A percentile compares a stretch with the other conserved stretches of the same genome.
Conservation (phyloP, 1,140 invertebrate genomes). For the Drosophila repletoides region DNA sequence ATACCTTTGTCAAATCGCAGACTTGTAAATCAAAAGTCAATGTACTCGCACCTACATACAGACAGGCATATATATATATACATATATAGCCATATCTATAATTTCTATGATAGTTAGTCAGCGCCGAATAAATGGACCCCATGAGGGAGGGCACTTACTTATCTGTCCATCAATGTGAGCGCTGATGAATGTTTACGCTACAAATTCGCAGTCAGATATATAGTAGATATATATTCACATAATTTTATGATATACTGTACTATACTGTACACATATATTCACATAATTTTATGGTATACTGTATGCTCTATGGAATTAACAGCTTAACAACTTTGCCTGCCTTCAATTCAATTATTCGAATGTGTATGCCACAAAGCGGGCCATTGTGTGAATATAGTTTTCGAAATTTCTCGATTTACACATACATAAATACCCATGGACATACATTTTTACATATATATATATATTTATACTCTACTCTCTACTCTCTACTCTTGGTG, state of each 20-base stretch:
- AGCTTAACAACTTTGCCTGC: slow-evolving; percentile 65
- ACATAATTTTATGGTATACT: slow-evolving; percentile 14
- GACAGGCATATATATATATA: background rate
- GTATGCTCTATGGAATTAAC: slow-evolving; percentile 18
- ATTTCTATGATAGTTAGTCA: slow-evolving; percentile 28
- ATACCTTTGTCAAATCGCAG: slow-evolving; percentile 28
- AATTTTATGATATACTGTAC: slow-evolving; percentile 14
- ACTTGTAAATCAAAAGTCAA: slow-evolving; percentile 55
- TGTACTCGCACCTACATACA: slow-evolving; percentile 13
- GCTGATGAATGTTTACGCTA: slow-evolving; percentile 54
- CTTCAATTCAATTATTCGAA: slow-evolving; percentile 72
- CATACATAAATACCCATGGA: background rate
- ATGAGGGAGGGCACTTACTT: slow-evolving; percentile 20
- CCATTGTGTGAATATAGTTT: slow-evolving; percentile 61
- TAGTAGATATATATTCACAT: slow-evolving; percentile 20
- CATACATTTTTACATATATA: background rate
- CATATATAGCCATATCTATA: slow-evolving; percentile 2
- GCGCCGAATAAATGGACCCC: slow-evolving; percentile 11
- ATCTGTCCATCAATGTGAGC: slow-evolving; percentile 38
- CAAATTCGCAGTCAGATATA: slow-evolving; percentile 58
- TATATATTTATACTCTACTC: background rate
- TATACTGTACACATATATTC: slow-evolving; percentile 3
- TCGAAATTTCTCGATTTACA: slow-evolving; percentile 52
- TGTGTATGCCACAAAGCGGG: slow-evolving; percentile 40
- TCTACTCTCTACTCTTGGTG: background rate